Evolutionary conservation across 2,797 vertebrate species (phyloP).

Genomic region (Sebastes cheni): DNA sequence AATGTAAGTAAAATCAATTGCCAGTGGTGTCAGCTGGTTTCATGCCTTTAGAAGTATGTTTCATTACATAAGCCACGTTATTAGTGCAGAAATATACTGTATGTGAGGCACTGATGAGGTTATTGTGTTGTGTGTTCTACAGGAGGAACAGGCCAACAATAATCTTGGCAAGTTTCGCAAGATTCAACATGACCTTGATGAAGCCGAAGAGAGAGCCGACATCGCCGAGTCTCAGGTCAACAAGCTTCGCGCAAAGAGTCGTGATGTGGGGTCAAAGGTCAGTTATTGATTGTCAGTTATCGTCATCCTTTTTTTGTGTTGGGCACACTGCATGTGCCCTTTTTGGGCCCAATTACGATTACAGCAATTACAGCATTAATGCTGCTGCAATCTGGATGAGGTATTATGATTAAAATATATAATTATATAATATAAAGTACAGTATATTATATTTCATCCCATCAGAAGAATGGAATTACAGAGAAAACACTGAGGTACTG

Average conservation of each 20-base stretch:
- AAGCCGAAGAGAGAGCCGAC: conserved; percentile 90
- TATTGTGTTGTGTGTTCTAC: neutral
- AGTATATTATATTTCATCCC: neutral
- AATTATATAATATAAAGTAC: neutral
- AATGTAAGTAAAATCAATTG: neutral
- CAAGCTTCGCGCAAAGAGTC: conserved; percentile 88
- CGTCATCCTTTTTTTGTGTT: neutral
- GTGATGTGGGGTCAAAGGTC: conserved; percentile 87
- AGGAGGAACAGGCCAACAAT: conserved; percentile 90
- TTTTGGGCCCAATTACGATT: neutral
- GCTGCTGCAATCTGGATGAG: neutral
- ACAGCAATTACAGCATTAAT: neutral
- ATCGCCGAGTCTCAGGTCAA: conserved; percentile 91
- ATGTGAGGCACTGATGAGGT: neutral
- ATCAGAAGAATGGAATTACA: neutral
- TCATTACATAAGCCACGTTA: neutral
- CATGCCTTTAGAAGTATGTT: too few species aligned
- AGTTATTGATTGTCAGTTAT: conserved; percentile 15
- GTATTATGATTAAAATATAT: neutral
- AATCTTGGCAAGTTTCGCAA: conserved; percentile 90
- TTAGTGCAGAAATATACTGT: neutral
- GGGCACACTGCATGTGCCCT: neutral
- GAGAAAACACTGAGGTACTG: neutral
- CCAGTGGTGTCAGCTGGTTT: too few species aligned
- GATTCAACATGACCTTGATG: conserved; percentile 90